phyloP scores from a whole-genome alignment of 35 echinoderm and acorn worm species.

The Antedon bifida region DNA sequence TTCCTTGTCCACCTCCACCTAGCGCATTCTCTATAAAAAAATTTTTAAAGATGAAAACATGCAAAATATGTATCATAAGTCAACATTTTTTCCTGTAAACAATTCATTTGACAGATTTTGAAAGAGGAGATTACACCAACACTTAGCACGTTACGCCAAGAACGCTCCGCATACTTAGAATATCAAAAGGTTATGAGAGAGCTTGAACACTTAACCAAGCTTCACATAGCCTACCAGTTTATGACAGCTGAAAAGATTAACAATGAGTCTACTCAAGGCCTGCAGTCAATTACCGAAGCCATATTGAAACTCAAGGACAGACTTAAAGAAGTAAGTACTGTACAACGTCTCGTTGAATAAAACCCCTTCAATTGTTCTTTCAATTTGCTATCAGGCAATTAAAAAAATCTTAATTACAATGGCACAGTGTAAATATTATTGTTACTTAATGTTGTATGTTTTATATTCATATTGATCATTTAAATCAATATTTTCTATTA shows the following conservation, averaged over 20 bases:
- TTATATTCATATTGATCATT: too few relatives aligned
- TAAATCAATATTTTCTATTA: too few relatives aligned
- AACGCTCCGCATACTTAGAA: constrained; percentile 87
- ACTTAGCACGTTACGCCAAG: constrained; percentile 71
- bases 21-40: too few relatives aligned
- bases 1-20: too few relatives aligned
- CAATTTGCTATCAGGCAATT: too few relatives aligned
- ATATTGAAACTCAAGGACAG: constrained; percentile 47
- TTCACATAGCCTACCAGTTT: constrained; percentile 95
- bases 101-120: constrained; percentile 39
- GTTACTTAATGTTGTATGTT: too few relatives aligned
- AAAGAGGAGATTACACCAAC: constrained; percentile 95
- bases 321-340: constrained; percentile 51
- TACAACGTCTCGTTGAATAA: too few relatives aligned
- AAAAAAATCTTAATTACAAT: too few relatives aligned
- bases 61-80: too few relatives aligned
- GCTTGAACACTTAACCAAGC: constrained; percentile 70
- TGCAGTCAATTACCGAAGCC: constrained; percentile 56
- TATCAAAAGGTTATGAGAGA: constrained; percentile 97
- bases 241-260: constrained; percentile 72
- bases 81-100: too few relatives aligned
- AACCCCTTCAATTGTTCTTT: neutral
- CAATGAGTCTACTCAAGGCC: constrained; percentile 65
- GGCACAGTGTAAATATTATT: too few relatives aligned
- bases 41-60: too few relatives aligned